phyloP scores from a whole-genome alignment of 2,888 invertebrate genomes.

The Xiphydria camelus region DNA sequence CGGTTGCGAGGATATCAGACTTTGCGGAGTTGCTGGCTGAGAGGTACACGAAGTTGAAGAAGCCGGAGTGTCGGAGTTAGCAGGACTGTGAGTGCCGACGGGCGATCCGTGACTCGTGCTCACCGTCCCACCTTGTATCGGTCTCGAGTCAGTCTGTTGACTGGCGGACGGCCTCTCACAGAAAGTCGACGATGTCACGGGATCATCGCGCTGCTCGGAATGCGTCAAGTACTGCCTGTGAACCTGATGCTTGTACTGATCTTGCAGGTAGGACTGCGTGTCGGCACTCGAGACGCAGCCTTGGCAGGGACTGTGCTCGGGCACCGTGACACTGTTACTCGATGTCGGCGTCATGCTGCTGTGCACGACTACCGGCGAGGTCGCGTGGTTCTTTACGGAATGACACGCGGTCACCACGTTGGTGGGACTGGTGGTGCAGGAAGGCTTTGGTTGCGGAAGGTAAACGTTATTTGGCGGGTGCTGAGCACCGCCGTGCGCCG shows the following conservation, averaged over 20 bases:
- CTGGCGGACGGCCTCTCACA: slow-evolving; percentile 62
- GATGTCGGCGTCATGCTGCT: slow-evolving; percentile 53
- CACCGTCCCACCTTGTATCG: slow-evolving; percentile 83
- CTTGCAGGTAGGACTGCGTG: slow-evolving; percentile 44
- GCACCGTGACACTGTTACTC: slow-evolving; percentile 39
- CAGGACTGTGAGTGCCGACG: slow-evolving; percentile 60
- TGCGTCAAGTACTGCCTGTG: slow-evolving; percentile 46
- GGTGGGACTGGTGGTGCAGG: slow-evolving; percentile 46
- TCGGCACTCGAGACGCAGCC: slow-evolving; percentile 49
- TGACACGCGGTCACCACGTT: slow-evolving; percentile 33
- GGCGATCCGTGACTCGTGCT: slow-evolving; percentile 82
- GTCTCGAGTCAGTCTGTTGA: slow-evolving; percentile 67
- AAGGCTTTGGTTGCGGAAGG: slow-evolving; percentile 49
- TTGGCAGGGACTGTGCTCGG: slow-evolving; percentile 39
- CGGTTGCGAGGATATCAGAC: slow-evolving; percentile 49
- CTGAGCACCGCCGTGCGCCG: slow-evolving; percentile 26
- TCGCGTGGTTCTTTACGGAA: slow-evolving; percentile 50
- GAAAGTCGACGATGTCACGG: slow-evolving; percentile 72
- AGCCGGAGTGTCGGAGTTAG: slow-evolving; percentile 59
- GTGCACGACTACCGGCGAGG: slow-evolving; percentile 52
- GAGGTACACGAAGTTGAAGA: slow-evolving; percentile 45
- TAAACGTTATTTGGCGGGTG: slow-evolving; percentile 28
- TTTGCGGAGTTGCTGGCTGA: slow-evolving; percentile 51
- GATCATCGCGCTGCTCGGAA: slow-evolving; percentile 57
- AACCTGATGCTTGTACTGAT: slow-evolving; percentile 45